Percentiles rank a stretch among this genome's conserved stretches.
These are phyloP conservation scores for Cebus imitator DNA, from an alignment of 2,113 vertebrate species.

Conservation along the genomic window DNA sequence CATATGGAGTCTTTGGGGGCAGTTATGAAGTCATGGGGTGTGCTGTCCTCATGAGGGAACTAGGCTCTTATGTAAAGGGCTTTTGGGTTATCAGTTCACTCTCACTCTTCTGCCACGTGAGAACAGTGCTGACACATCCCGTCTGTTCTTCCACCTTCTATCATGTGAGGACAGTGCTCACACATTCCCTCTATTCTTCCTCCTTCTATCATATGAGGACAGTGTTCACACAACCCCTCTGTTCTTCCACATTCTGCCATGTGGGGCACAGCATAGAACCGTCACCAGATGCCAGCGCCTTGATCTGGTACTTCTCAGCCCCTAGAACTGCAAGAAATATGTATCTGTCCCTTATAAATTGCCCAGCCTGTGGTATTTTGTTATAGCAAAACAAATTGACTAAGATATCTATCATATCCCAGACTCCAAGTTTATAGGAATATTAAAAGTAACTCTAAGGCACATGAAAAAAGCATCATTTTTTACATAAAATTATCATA, in stretches of 20 bases:
- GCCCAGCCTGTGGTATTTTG: not conserved
- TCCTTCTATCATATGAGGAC: no score
- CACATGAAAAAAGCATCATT: not conserved
- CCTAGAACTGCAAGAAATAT: not conserved
- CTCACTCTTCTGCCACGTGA: not conserved
- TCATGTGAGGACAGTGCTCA: not conserved
- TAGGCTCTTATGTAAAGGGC: not conserved
- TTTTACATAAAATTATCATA: not conserved
- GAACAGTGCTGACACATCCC: not conserved
- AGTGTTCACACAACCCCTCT: no score
- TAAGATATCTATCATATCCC: not conserved
- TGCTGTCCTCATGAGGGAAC: no score
- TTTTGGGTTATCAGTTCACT: not conserved
- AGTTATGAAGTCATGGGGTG: not conserved
- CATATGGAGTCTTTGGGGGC: not conserved
- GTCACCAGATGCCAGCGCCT: not conserved
- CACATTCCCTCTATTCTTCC: no score
- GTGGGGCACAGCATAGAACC: no score
- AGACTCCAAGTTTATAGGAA: not conserved
- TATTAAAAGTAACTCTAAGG: not conserved
- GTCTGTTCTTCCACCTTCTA: not conserved
- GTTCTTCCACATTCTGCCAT: not conserved
- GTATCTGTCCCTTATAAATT: not conserved
- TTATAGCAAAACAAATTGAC: not conserved
- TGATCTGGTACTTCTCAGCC: not conserved